Evolutionary conservation across 1,140 invertebrate genomes (phyloP).

Genomic region (Argopecten irradians): DNA sequence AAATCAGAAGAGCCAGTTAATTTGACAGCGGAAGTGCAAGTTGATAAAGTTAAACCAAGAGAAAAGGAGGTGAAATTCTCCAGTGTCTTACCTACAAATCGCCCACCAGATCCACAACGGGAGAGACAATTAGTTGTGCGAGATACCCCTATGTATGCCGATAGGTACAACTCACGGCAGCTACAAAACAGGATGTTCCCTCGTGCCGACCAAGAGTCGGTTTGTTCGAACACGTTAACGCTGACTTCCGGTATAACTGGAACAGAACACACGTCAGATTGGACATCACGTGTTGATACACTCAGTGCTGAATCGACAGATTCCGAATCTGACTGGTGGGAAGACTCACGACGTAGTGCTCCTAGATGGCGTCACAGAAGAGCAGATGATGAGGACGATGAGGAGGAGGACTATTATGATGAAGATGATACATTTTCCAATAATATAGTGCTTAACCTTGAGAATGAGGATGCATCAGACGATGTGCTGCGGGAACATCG

Average conservation of each 20-base stretch:
- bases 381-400: conserved; percentile 36
- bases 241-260: conserved; percentile 36
- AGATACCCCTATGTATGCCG: neutral
- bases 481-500: conserved; percentile 45
- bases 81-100: neutral
- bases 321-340: conserved; percentile 50
- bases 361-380: conserved; percentile 10
- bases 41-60: neutral
- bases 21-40: neutral
- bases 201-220: conserved; percentile 29
- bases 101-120: neutral
- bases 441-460: conserved; percentile 43
- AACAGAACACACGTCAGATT: conserved; percentile 42
- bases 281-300: conserved; percentile 44
- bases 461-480: conserved; percentile 46
- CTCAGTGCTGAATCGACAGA: conserved; percentile 40
- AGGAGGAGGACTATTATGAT: neutral
- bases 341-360: conserved; percentile 31
- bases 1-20: neutral
- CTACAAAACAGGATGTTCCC: neutral
- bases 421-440: conserved; percentile 32
- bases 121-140: neutral
- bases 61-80: conserved; percentile 7
- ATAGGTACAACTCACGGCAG: neutral
- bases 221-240: conserved; percentile 36